phyloP scores from a whole-genome alignment of 2,113 vertebrate genomes.

The Numida meleagris region DNA sequence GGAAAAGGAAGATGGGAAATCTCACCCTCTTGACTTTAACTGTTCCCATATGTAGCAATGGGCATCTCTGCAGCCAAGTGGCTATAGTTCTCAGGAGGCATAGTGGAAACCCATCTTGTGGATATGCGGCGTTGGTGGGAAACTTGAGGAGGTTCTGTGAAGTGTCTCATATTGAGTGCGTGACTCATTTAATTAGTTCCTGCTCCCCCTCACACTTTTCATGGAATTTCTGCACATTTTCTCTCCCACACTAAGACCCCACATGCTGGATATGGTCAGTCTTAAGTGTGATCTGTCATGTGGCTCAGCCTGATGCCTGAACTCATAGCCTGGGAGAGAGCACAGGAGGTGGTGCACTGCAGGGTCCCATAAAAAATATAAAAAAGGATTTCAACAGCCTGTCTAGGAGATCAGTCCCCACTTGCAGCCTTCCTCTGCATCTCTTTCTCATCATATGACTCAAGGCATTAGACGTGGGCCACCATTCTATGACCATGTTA shows the following conservation, averaged over 20 bases:
- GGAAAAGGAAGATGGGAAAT: neutral
- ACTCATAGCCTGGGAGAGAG: neutral
- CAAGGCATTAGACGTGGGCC: neutral
- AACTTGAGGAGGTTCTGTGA: neutral
- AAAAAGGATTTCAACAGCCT: neutral
- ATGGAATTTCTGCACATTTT: neutral
- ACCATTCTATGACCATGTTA: neutral
- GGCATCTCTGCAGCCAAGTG: neutral
- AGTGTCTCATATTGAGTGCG: neutral
- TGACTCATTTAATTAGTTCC: conserved; percentile 32
- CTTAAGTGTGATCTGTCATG: neutral
- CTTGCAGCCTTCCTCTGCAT: neutral
- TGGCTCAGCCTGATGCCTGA: neutral
- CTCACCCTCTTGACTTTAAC: neutral
- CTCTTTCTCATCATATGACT: neutral
- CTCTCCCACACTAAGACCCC: neutral
- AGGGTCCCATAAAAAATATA: no score
- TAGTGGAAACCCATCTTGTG: neutral
- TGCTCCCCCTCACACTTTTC: neutral
- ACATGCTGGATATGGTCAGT: neutral
- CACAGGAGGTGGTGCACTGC: neutral
- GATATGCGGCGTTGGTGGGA: neutral
- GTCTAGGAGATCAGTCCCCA: neutral
- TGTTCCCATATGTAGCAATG: neutral
- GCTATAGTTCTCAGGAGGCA: neutral